Base-by-base conservation (phyloP, 2,888 invertebrate genomes). In the Crematogaster levior region DNA sequence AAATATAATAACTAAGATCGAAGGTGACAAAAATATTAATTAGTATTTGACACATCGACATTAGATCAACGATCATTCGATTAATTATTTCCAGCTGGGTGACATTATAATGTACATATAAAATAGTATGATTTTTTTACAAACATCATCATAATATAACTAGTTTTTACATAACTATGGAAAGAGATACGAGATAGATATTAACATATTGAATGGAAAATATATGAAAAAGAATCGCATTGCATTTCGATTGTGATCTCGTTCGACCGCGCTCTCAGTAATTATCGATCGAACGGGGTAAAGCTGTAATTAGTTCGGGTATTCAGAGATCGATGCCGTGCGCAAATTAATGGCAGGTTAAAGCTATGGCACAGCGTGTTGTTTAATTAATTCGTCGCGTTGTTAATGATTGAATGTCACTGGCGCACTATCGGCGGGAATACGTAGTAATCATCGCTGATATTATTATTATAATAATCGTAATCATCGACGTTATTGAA, bases 331-430 rank as follows among this genome's bases (percentile, higher is more conserved):
- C 65, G 56, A 60, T 40, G 40, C 51, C 18, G 30, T 15, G 27
- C 58, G 37, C 48, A 3, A 66, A 75, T 81, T 75, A 65, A 81
- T 81, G 48, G 30, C n/a, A 15, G 82, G 34, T 82, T 77, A 82
- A 74, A 77, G 56, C 60, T 58, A 60, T 27, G 24, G 10, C 27
- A 56, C 15, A 12, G 40, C 40, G 74, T 18, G 48, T 43, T 40
- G 60, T 73, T 73, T 74, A 81, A 81, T 81, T 74, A 81, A 74
- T 81, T 81, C 43, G 43, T 81, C 56, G 30, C 63, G 21, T 46
- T 40, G 34, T 37, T 81, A 81, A 81, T 65, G 43, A 40, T 15
- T 21, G 53, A 65, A 24, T 21, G 65, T 27, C n/a, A 27, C 27
- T 30, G 30, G n/a, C 30, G 21, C 21, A 18, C 40, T 15, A 30